These are phyloP conservation scores for Sycophila sp. DNA, from an alignment of 1,140 invertebrate genomes.

Conservation along the genomic window DNA sequence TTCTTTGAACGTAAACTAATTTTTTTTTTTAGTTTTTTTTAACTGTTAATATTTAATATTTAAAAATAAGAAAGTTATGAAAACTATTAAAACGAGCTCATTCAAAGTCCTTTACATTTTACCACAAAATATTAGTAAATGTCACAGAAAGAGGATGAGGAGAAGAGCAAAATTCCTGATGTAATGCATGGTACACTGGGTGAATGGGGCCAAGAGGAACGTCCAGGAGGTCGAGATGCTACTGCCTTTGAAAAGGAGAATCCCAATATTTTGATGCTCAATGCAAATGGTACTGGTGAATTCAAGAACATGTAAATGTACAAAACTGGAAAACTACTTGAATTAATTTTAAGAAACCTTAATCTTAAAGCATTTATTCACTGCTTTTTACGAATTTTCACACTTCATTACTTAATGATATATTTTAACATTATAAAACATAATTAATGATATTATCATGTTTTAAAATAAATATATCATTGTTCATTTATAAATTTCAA, in stretches of 20 bases:
- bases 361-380: too few relatives aligned
- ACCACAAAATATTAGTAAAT: conserved; percentile 58
- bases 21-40: background rate
- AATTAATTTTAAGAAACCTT: too few relatives aligned
- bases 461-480: too few relatives aligned
- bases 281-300: conserved; percentile 73
- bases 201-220: conserved; percentile 78
- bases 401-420: too few relatives aligned
- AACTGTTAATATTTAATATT: background rate
- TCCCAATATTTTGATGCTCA: conserved; percentile 80
- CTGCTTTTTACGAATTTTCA: too few relatives aligned
- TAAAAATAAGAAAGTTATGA: background rate
- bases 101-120: background rate
- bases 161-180: conserved; percentile 74
- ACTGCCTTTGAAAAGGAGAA: conserved; percentile 82
- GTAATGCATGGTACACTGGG: conserved; percentile 74
- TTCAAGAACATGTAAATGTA: conserved; percentile 79
- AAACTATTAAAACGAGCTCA: conserved; percentile 15
- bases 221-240: conserved; percentile 72
- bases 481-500: too few relatives aligned
- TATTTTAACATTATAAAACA: too few relatives aligned
- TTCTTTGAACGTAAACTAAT: background rate
- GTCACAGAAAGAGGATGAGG: conserved; percentile 74
- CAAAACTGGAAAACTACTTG: too few relatives aligned
- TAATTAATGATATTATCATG: too few relatives aligned